phyloP scores from a whole-genome alignment of 1,140 invertebrate species.

The Temnothorax nylanderi region DNA sequence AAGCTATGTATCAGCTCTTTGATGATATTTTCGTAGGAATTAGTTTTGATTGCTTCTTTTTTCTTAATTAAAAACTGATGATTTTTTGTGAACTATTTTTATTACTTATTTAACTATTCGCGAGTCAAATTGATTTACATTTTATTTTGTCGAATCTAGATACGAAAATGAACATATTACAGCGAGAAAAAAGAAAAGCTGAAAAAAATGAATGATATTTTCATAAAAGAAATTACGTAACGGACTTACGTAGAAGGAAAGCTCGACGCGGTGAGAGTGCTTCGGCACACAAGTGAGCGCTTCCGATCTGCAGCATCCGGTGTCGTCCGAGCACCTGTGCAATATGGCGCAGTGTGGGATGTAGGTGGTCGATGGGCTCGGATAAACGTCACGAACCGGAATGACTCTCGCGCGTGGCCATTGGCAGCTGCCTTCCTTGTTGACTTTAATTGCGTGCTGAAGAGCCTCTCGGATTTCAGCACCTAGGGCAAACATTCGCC shows the following conservation, averaged over 20 bases:
- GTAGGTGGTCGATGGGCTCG: conserved; percentile 90
- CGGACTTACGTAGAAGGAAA: conserved; percentile 91
- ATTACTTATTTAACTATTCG: too few species aligned
- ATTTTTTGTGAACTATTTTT: neutral
- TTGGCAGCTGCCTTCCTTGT: conserved; percentile 87
- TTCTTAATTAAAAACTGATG: neutral
- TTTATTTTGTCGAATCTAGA: neutral
- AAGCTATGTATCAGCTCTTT: conserved; percentile 80
- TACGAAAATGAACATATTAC: neutral
- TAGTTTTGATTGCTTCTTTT: neutral
- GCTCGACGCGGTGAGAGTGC: conserved; percentile 87
- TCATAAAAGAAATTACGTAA: neutral
- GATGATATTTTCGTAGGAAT: neutral
- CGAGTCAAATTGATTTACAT: neutral
- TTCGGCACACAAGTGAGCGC: conserved; percentile 89
- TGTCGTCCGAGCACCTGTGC: conserved; percentile 91
- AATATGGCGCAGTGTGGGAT: conserved; percentile 91
- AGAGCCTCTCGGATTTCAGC: conserved; percentile 84
- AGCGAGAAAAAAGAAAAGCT: neutral
- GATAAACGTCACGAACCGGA: conserved; percentile 88
- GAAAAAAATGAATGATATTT: neutral
- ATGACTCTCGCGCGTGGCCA: conserved; percentile 88
- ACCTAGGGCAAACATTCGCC: conserved; percentile 68
- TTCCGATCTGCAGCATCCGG: conserved; percentile 90
- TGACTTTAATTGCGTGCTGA: conserved; percentile 87